Percentiles rank a stretch among this genome's conserved stretches.
These are phyloP conservation scores for Hepsetus odoe DNA, from an alignment of 2,113 vertebrate species.

Conservation along the genomic window DNA sequence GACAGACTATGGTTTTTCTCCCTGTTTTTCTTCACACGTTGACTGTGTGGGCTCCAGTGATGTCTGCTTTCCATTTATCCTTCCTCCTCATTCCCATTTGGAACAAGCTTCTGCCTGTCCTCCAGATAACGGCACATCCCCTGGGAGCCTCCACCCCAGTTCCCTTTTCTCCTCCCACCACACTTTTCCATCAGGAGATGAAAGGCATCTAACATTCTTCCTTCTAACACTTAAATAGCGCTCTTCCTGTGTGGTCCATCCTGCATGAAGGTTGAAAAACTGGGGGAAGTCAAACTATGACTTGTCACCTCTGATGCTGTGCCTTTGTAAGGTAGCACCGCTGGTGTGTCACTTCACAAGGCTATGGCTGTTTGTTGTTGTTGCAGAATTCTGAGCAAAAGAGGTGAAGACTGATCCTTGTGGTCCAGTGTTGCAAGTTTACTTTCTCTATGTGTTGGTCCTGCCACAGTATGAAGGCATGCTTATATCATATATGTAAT, in stretches of 20 bases:
- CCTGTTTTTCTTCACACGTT: neutral
- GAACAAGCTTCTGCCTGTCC: constrained; percentile 44
- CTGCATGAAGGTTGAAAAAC: constrained; percentile 49
- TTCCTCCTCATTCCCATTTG: constrained; percentile 10
- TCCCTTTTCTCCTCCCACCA: neutral
- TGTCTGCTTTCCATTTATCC: neutral
- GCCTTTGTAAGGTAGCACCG: constrained; percentile 41
- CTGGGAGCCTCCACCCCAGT: constrained; percentile 20
- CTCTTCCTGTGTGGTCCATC: constrained; percentile 69
- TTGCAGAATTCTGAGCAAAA: constrained; percentile 36
- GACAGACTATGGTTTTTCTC: neutral
- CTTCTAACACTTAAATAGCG: constrained; percentile 45
- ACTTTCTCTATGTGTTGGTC: constrained; percentile 27
- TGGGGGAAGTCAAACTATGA: constrained; percentile 38
- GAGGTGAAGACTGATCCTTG: constrained; percentile 48
- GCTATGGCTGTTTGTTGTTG: constrained; percentile 52
- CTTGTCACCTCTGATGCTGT: constrained; percentile 45
- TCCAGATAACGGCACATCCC: constrained; percentile 44
- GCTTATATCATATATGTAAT: neutral
- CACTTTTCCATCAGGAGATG: constrained; percentile 60
- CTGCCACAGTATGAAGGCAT: neutral
- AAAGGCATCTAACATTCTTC: constrained; percentile 64
- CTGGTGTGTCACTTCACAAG: constrained; percentile 47
- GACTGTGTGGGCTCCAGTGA: neutral
- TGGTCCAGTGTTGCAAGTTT: constrained; percentile 6